phyloP scores from a whole-genome alignment of 2,797 vertebrate species.

The Diplodus puntazzo region DNA sequence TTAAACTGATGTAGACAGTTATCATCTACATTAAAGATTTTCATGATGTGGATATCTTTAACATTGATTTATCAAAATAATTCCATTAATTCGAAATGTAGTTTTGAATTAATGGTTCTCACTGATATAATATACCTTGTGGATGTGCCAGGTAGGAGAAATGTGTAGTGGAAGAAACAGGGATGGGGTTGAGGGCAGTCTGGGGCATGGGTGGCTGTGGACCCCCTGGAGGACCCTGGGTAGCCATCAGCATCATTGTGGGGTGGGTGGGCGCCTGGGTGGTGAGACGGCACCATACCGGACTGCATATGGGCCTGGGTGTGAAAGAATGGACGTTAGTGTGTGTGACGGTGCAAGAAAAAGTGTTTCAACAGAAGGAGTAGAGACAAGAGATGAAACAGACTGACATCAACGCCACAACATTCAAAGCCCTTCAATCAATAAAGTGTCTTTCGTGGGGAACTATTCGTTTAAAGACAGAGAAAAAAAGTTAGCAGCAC shows the following conservation, averaged over 20 bases:
- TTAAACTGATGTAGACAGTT: neutral
- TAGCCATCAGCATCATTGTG: conserved; percentile 98
- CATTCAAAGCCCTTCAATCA: neutral
- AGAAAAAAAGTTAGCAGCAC: no score
- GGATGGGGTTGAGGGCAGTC: conserved; percentile 96
- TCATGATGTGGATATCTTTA: neutral
- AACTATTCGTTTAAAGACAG: neutral
- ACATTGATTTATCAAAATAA: no score
- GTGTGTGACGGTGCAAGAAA: conserved; percentile 2
- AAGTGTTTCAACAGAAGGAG: conserved; percentile 11
- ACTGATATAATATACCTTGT: conserved; percentile 87
- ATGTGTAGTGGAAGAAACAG: conserved; percentile 98
- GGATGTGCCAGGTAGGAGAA: conserved; percentile 99
- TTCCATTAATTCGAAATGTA: no score
- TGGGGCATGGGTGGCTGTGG: conserved; percentile 94
- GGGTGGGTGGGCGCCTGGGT: conserved; percentile 90
- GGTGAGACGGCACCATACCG: conserved; percentile 95
- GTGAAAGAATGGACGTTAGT: neutral
- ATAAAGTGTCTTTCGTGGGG: no score
- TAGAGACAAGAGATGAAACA: conserved; percentile 14
- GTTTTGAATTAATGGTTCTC: neutral
- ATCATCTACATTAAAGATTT: neutral
- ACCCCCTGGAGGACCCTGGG: conserved; percentile 93
- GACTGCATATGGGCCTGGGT: conserved; percentile 98
- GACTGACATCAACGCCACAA: neutral